Evolutionary conservation across 2,797 vertebrate genomes (phyloP), one percentile per base, ranked within the genome.

Genomic region (Sebastes kiyomatsui): DNA sequence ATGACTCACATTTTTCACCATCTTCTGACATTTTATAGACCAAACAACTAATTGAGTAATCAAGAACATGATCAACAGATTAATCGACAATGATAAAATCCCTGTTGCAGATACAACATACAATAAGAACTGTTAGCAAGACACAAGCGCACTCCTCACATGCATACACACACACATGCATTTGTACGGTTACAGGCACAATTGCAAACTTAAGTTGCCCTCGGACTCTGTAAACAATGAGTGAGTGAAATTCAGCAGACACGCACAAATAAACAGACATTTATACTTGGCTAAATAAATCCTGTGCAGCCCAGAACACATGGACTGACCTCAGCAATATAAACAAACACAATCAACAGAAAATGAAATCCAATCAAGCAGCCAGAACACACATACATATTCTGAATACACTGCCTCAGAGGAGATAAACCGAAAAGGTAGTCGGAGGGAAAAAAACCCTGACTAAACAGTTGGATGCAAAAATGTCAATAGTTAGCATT

Each of bases 331-430:
- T 83, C 56, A 9, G 56, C 18, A 42, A 46, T 1, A 23, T 13
- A 87, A 86, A 80, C 72, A 74, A 72, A 64, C 64, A 79, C 58
- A 80, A 80, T 49, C n/a, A 55, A 32, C 66, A 83, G 67, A 80
- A 78, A 70, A 76, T 12, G 8, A 46, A 79, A 87, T 77, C 62
- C 67, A 67, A 79, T 84, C 65, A 81, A 38, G 25, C 64, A 67
- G 59, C 59, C 77, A 54, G 42, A 38, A n/a, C 62, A 46, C 10
- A 72, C 58, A 77, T 2, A 81, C 64, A 54, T 25, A 64, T 27
- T 35, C 23, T 59, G 18, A 12, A 22, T 7, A 46, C 32, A 46
- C 27, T 12, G 59, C 46, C 66, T 67, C 7, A 18, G 33, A 25
- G 13, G 67, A 72, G 55, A 60, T 22, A n/a, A 55, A 60, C n/a